phyloP scores from a whole-genome alignment of 2,113 vertebrate species.

The Upupa epops region DNA sequence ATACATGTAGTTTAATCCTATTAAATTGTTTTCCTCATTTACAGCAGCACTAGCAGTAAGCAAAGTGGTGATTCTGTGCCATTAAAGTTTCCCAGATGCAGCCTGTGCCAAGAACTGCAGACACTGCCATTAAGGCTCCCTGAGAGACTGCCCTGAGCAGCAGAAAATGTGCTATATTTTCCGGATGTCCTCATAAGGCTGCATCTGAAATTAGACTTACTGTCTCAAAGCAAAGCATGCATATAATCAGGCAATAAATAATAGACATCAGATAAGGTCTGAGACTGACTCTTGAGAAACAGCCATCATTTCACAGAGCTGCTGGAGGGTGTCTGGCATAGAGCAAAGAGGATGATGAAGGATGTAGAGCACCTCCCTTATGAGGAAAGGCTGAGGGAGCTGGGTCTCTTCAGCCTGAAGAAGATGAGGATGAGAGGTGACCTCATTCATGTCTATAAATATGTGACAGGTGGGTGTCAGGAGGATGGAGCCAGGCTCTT shows the following conservation, averaged over 20 bases:
- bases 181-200: slow-evolving; percentile 30
- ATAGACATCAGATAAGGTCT: not conserved
- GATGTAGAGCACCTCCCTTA: too few species aligned
- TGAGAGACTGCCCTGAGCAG: slow-evolving; percentile 33
- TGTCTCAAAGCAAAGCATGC: slow-evolving; percentile 14
- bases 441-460: too few species aligned
- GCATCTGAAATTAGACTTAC: slow-evolving; percentile 34
- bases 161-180: slow-evolving; percentile 16
- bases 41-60: not conserved
- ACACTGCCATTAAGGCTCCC: slow-evolving; percentile 21
- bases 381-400: too few species aligned
- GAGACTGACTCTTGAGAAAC: not conserved
- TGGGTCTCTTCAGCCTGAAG: too few species aligned
- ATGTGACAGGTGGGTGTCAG: too few species aligned
- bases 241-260: slow-evolving; percentile 46
- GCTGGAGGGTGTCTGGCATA: too few species aligned
- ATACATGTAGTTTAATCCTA: slow-evolving; percentile 24
- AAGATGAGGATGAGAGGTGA: too few species aligned
- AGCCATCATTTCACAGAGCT: too few species aligned
- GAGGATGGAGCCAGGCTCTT: too few species aligned
- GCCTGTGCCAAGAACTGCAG: slow-evolving; percentile 1
- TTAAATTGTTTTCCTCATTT: slow-evolving; percentile 47
- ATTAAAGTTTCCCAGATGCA: slow-evolving; percentile 8
- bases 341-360: too few species aligned
- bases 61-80: not conserved